Conservation (phyloP, 2,113 vertebrate genomes). For the Daubentonia madagascariensis region DNA sequence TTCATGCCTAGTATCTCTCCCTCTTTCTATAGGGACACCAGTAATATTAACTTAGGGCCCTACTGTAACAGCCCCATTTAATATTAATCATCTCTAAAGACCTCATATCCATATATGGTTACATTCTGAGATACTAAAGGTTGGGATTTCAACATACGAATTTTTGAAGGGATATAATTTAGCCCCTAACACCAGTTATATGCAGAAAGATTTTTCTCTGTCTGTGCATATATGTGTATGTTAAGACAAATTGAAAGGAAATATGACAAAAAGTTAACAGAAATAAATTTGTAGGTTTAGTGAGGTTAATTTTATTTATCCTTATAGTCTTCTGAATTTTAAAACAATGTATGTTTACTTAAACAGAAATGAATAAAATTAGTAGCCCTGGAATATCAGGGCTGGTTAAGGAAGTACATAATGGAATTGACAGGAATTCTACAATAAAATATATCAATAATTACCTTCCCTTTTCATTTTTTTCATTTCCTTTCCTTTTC, state of each 20-base stretch:
- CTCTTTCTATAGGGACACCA: neutral
- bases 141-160: neutral
- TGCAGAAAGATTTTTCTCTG: neutral
- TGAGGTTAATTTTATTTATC: neutral
- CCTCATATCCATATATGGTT: neutral
- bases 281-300: neutral
- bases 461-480: neutral
- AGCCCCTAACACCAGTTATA: neutral
- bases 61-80: neutral
- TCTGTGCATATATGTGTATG: neutral
- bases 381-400: neutral
- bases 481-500: neutral
- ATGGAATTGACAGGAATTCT: neutral
- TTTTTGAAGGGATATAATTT: neutral
- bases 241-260: neutral
- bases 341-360: neutral
- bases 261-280: neutral
- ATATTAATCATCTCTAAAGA: neutral
- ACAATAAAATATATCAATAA: neutral
- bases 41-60: too few relatives aligned
- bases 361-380: neutral
- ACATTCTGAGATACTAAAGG: neutral
- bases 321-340: neutral
- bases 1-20: neutral
- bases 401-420: neutral